Base-by-base conservation (phyloP, 2,113 vertebrate genomes). In the Calidris pugnax region DNA sequence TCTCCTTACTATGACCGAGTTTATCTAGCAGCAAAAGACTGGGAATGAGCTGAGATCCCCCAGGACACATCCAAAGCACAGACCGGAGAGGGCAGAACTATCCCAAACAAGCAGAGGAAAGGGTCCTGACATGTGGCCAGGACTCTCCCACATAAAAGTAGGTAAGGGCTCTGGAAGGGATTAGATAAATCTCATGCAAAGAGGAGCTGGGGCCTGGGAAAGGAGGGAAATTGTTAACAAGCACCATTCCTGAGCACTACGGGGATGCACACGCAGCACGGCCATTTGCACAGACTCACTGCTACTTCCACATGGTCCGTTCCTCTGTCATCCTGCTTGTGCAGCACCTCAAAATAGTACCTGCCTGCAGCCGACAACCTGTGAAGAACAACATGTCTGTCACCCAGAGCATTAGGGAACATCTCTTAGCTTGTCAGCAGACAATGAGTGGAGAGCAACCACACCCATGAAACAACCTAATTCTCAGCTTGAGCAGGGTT, bases 311-410 rank as follows among this genome's bases (percentile, higher is more conserved):
- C 98, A 0, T 99, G 99, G 85, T 99, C 99, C 0, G 98, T 99
- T 74, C 99, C 99, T 95, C 90, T 94, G 47, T 98, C 89, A 8
- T 99, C 97, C 93, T 99, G 99, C 93, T 99, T 99, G 98, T 99
- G 98, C 48, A 99, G 97, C 66, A 99, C 97, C 97, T 99, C 99
- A 83, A 99, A 99, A 92, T 99, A 99, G 97, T 99, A 99, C 96
- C 94, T 98, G 87, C 53, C 97, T 72, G 97, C 82, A 10, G 98
- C 93, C 51, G 97, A 98, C 81, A 99, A 95, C 94, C 99, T 99
- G 97, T 3, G 3, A 79, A 28, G 87, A 87, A 84, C 50, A 76
- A 93, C 2, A 27, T 12, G 35, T 87, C 79, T 78, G 48, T 90
- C 89, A 89, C 67, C 59, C 37, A 17, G 0, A n/a, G 67, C 57